Percentiles rank a stretch among this genome's conserved stretches.
Conservation (phyloP, 2,888 invertebrate genomes). For the Cheilosia variabilis region DNA sequence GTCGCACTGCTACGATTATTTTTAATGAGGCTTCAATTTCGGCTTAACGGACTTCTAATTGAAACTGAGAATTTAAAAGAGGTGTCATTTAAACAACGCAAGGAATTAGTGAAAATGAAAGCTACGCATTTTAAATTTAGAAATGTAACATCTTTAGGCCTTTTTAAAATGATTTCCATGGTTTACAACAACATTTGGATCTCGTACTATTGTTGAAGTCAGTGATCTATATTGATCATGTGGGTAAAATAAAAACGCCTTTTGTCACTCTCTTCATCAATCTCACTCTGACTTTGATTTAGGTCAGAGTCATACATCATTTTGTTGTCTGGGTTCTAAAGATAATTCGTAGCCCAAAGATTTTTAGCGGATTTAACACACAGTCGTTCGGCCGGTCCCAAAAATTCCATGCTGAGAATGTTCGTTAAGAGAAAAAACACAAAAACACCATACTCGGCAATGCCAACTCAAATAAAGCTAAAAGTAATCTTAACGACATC, state of each 20-base stretch:
- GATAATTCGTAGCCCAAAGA: not conserved
- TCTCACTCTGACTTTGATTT: constrained; percentile 42
- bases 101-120: too few species aligned
- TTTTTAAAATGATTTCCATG: too few species aligned
- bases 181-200: too few species aligned
- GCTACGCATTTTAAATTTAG: not conserved
- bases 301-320: constrained; percentile 44
- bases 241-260: too few species aligned
- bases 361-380: constrained; percentile 25
- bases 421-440: constrained; percentile 3
- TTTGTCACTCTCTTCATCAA: constrained; percentile 5
- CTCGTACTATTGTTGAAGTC: too few species aligned
- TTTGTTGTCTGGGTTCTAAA: constrained; percentile 9
- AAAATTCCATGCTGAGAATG: constrained; percentile 34
- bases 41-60: too few species aligned
- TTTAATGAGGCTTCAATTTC: too few species aligned
- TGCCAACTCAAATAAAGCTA: constrained; percentile 18
- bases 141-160: not conserved
- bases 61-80: too few species aligned
- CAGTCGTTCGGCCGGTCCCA: constrained; percentile 17
- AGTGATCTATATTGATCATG: too few species aligned
- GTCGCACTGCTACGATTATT: too few species aligned
- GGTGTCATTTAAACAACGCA: too few species aligned
- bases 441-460: constrained; percentile 16
- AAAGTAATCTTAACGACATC: constrained; percentile 35